phyloP scores from a whole-genome alignment of 2,113 vertebrate genomes.

The Heloderma charlesbogerti region DNA sequence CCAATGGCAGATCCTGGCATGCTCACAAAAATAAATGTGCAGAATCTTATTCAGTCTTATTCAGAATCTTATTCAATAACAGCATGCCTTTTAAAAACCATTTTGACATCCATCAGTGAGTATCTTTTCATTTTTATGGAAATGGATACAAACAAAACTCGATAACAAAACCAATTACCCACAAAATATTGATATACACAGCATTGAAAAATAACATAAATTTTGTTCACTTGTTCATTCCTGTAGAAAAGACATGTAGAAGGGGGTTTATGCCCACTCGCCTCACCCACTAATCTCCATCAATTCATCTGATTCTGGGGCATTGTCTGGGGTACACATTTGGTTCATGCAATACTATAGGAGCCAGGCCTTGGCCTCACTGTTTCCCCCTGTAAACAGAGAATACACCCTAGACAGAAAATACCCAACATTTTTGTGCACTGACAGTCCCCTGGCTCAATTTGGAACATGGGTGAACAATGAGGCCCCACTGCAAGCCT shows the following conservation, averaged over 20 bases:
- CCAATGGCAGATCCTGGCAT: background rate
- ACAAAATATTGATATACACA: background rate
- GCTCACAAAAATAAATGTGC: background rate
- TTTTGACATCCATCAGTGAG: background rate
- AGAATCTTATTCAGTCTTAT: background rate
- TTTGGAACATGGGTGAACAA: background rate
- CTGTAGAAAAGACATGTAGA: background rate
- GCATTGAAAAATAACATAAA: background rate
- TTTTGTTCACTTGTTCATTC: background rate
- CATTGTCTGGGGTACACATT: background rate
- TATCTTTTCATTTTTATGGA: background rate
- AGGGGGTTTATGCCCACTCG: background rate
- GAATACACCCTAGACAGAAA: background rate
- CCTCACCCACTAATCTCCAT: background rate
- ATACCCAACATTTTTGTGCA: background rate
- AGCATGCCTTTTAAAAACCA: background rate
- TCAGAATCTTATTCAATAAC: background rate
- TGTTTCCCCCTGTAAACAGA: too few species aligned
- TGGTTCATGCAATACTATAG: background rate
- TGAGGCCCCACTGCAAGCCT: background rate
- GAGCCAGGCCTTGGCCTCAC: background rate
- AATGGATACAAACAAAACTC: background rate
- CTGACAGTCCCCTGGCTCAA: background rate
- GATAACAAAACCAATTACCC: background rate
- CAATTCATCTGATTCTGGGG: background rate